Evolutionary conservation across 2,888 invertebrate species (phyloP).

Genomic region (Teleogryllus oceanicus): DNA sequence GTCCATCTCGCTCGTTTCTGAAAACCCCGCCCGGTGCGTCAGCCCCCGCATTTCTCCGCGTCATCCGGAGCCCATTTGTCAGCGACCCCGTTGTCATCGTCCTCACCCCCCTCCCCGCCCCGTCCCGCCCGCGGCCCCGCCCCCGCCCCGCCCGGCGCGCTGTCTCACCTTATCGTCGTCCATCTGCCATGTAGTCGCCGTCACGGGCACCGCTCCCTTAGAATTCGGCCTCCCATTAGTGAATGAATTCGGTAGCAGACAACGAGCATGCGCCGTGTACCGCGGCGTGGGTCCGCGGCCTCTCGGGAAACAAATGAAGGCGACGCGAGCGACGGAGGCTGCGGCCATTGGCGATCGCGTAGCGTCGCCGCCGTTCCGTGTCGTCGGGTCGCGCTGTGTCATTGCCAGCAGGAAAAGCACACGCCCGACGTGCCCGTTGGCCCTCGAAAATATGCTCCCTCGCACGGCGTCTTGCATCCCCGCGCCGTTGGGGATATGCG

Average conservation of each 20-base stretch:
- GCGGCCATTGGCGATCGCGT: too few species aligned
- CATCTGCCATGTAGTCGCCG: conserved; percentile 18
- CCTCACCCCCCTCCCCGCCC: too few species aligned
- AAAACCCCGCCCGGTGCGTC: too few species aligned
- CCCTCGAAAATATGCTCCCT: too few species aligned
- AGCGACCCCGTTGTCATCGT: too few species aligned
- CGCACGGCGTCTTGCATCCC: too few species aligned
- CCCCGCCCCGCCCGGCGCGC: neutral
- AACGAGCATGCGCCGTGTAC: neutral
- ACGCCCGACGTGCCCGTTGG: neutral
- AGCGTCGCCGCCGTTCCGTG: neutral
- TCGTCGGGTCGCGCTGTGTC: neutral
- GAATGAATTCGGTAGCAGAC: conserved; percentile 11
- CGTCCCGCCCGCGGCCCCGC: too few species aligned
- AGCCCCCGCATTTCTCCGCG: too few species aligned
- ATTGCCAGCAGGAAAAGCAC: neutral
- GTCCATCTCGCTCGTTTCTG: too few species aligned
- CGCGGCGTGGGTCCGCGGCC: neutral
- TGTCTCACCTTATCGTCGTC: neutral
- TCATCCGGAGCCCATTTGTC: too few species aligned
- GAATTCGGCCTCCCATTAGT: conserved; percentile 6
- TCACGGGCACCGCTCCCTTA: neutral
- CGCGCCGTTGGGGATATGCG: too few species aligned
- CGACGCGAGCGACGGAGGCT: neutral
- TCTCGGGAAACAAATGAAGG: conserved; percentile 9